Percentiles rank a stretch among this genome's conserved stretches.
Conservation (phyloP, 1,140 invertebrate species). For the Zophobas morio region DNA sequence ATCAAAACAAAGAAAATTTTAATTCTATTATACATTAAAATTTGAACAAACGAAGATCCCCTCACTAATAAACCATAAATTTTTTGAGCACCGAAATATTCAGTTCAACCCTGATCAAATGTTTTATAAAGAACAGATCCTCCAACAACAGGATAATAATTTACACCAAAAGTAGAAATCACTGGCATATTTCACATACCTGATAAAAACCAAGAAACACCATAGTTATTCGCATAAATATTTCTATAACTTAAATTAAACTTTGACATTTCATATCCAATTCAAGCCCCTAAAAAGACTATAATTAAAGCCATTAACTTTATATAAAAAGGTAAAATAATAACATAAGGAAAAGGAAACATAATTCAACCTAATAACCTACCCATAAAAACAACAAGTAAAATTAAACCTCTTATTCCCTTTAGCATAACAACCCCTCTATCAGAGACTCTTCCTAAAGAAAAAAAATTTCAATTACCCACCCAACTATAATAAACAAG, state of each 20-base stretch:
- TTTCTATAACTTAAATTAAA: slow-evolving; percentile 64
- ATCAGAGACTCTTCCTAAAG: slow-evolving; percentile 68
- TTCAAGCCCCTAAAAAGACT: slow-evolving; percentile 64
- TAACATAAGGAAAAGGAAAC: slow-evolving; percentile 68
- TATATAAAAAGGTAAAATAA: slow-evolving; percentile 69
- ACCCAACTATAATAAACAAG: slow-evolving; percentile 71
- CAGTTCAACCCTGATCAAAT: slow-evolving; percentile 58
- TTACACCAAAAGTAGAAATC: slow-evolving; percentile 56
- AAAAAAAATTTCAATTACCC: slow-evolving; percentile 68
- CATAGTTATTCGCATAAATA: slow-evolving; percentile 50
- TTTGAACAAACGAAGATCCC: too few relatives aligned
- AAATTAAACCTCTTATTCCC: slow-evolving; percentile 70
- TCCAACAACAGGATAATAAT: slow-evolving; percentile 53
- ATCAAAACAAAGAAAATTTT: too few relatives aligned
- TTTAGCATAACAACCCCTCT: slow-evolving; percentile 68
- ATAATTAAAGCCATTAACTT: slow-evolving; percentile 68
- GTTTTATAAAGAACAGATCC: slow-evolving; percentile 44
- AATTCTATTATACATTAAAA: too few relatives aligned
- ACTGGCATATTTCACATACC: slow-evolving; percentile 58
- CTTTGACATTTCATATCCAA: slow-evolving; percentile 67
- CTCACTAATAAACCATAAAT: too few relatives aligned
- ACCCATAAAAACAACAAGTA: slow-evolving; percentile 69
- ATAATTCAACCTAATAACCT: slow-evolving; percentile 68
- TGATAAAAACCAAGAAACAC: background rate
- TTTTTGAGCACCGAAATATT: too few relatives aligned